These are phyloP conservation scores for Arctopsyche grandis DNA, from an alignment of 1,140 invertebrate genomes.

Conservation along the genomic window DNA sequence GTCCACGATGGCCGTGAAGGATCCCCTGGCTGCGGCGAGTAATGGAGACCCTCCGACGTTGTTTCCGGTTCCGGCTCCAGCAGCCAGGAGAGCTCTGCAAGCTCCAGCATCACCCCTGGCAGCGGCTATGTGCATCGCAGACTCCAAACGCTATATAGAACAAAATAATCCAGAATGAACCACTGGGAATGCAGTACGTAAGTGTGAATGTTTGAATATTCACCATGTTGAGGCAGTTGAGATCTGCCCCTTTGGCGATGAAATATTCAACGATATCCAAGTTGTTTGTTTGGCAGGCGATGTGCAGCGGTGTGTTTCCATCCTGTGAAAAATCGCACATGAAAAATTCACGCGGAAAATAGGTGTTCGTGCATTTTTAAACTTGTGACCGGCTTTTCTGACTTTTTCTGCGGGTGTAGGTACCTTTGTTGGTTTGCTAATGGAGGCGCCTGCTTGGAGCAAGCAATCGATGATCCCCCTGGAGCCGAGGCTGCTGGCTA, in stretches of 20 bases:
- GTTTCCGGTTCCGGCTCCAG: conserved; percentile 52
- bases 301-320: conserved; percentile 52
- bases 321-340: conserved; percentile 39
- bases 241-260: conserved; percentile 75
- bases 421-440: conserved; percentile 80
- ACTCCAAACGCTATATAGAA: conserved; percentile 42
- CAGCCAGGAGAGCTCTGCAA: conserved; percentile 46
- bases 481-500: conserved; percentile 79
- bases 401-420: conserved; percentile 41
- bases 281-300: conserved; percentile 78
- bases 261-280: conserved; percentile 76
- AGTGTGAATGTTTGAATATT: conserved; percentile 37
- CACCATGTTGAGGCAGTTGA: conserved; percentile 80
- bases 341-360: conserved; percentile 19
- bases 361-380: not conserved
- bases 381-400: too few species aligned
- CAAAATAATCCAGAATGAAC: not conserved
- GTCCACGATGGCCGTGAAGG: conserved; percentile 85
- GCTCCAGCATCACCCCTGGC: conserved; percentile 48
- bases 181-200: not conserved
- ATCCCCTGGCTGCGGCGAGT: conserved; percentile 80
- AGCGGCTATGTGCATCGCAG: conserved; percentile 49
- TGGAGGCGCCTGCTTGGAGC: conserved; percentile 72
- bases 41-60: conserved; percentile 65
- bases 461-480: conserved; percentile 77